Conservation (phyloP, 2,888 invertebrate genomes). For the Morinoia aosen region DNA sequence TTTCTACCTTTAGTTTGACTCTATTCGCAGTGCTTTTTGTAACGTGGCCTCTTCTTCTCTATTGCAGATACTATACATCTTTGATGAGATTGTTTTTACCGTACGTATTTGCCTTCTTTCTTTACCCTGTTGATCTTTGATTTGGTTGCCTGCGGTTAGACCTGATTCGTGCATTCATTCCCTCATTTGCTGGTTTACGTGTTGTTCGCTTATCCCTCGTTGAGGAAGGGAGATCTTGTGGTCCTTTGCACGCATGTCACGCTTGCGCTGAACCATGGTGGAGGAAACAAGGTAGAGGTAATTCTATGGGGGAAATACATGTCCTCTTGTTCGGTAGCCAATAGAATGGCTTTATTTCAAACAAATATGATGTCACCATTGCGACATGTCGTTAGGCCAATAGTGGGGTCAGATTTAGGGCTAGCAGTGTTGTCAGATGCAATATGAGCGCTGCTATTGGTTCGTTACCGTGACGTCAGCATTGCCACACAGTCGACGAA, state of each 20-base stretch:
- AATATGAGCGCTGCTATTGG: too few relatives aligned
- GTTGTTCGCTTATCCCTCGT: neutral
- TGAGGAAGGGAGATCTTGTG: neutral
- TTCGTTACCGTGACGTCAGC: too few relatives aligned
- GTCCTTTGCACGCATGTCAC: neutral
- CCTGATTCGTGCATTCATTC: neutral
- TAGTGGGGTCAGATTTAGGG: too few relatives aligned
- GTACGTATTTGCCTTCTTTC: conserved; percentile 31
- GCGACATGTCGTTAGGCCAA: too few relatives aligned
- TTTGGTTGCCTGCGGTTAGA: neutral
- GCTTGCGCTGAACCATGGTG: neutral
- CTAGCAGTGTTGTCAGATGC: too few relatives aligned
- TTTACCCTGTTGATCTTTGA: neutral
- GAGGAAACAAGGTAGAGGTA: too few relatives aligned
- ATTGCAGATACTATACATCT: conserved; percentile 50
- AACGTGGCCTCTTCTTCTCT: conserved; percentile 32
- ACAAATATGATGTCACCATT: too few relatives aligned
- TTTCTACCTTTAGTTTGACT: neutral
- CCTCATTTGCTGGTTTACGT: neutral
- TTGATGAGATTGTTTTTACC: conserved; percentile 52
- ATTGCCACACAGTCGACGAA: too few relatives aligned
- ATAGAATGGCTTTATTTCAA: too few relatives aligned
- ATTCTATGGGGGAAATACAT: too few relatives aligned
- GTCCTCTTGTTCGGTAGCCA: too few relatives aligned
- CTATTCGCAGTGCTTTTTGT: conserved; percentile 9